A percentile compares a stretch with the other conserved stretches of the same genome.
Evolutionary conservation across 2,113 vertebrate genomes (phyloP).

Genomic region (Pygoscelis antarcticus): DNA sequence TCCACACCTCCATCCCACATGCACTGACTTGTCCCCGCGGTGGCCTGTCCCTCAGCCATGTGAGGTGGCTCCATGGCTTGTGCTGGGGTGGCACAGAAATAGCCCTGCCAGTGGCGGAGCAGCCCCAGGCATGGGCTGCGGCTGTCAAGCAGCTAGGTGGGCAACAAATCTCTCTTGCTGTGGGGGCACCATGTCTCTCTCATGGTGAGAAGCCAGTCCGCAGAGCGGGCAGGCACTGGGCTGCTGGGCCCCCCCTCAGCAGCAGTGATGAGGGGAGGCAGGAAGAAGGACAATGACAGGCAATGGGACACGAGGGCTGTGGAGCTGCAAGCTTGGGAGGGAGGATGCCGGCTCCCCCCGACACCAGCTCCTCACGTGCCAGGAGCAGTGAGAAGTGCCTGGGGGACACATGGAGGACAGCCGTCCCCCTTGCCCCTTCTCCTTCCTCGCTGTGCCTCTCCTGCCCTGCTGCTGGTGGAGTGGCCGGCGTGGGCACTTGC

Average conservation of each 20-base stretch:
- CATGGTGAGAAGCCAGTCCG: accelerated
- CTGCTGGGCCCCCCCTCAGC: accelerated
- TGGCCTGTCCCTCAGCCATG: neutral
- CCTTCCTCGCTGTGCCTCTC: neutral
- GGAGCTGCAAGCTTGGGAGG: neutral
- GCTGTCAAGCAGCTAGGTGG: neutral
- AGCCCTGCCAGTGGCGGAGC: neutral
- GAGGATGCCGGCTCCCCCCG: neutral
- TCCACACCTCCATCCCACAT: neutral
- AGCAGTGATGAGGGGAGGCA: neutral
- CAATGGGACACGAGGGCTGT: neutral
- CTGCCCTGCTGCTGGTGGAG: neutral
- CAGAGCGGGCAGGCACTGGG: neutral
- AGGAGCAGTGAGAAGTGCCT: neutral
- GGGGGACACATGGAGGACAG: neutral
- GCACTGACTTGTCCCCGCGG: accelerated
- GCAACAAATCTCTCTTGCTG: neutral
- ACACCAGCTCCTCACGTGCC: accelerated
- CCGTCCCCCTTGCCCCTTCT: accelerated
- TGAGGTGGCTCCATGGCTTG: neutral
- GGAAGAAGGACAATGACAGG: neutral
- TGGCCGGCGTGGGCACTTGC: accelerated
- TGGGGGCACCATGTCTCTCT: accelerated
- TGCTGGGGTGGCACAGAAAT: neutral
- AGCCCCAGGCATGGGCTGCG: neutral